Conservation (phyloP, 2,888 invertebrate genomes). For the Polydrusus cervinus region DNA sequence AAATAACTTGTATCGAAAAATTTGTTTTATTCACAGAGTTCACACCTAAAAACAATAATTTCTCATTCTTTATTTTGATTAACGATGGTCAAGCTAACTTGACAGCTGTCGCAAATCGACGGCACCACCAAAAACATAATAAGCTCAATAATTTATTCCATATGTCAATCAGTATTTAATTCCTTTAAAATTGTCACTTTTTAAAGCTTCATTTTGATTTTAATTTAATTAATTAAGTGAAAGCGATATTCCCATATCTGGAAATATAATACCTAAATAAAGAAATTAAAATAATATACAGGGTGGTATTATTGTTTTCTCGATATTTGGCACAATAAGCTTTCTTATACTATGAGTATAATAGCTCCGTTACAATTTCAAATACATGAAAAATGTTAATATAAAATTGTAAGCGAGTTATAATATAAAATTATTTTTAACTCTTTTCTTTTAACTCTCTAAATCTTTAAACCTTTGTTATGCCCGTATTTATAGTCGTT, state of each 20-base stretch:
- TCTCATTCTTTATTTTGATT: neutral
- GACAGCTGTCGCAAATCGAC: slow-evolving; percentile 1
- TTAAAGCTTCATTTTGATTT: neutral
- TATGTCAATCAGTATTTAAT: slow-evolving; percentile 4
- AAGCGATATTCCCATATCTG: slow-evolving; percentile 14
- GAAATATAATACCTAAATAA: slow-evolving; percentile 6
- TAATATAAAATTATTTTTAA: too few relatives aligned
- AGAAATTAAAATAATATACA: neutral
- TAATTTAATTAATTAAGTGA: slow-evolving; percentile 20
- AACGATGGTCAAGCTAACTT: neutral
- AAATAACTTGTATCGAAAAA: too few relatives aligned
- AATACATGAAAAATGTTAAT: too few relatives aligned
- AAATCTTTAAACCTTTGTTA: too few relatives aligned
- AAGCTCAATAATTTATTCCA: neutral
- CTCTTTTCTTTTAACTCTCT: too few relatives aligned
- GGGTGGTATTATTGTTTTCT: neutral
- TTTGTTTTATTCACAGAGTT: neutral
- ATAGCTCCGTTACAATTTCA: too few relatives aligned
- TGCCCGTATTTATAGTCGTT: too few relatives aligned
- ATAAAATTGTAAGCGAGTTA: too few relatives aligned
- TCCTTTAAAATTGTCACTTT: neutral
- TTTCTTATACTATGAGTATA: too few relatives aligned
- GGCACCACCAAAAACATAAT: neutral
- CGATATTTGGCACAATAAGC: too few relatives aligned
- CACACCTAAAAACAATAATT: neutral